Percentiles rank a stretch among this genome's conserved stretches.
Evolutionary conservation across 2,797 vertebrate genomes (phyloP).

Genomic region (Pristis pectinata): DNA sequence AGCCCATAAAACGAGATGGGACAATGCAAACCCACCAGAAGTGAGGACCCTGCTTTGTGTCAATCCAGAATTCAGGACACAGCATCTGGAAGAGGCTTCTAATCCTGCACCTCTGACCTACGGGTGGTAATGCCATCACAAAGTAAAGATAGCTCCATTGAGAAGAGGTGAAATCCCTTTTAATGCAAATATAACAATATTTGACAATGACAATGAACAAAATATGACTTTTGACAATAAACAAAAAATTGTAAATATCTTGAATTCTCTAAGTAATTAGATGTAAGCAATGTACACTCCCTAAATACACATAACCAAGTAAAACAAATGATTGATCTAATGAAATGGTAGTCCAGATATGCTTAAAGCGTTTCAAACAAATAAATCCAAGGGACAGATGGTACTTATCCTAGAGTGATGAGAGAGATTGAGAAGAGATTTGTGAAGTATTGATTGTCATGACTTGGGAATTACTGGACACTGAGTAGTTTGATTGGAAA

Average conservation of each 20-base stretch:
- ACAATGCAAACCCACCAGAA: neutral
- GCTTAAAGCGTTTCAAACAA: neutral
- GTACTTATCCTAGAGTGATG: neutral
- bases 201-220: neutral
- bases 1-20: neutral
- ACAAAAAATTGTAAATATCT: neutral
- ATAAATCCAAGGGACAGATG: conserved; percentile 2
- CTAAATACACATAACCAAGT: neutral
- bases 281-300: neutral
- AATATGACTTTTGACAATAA: neutral
- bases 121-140: neutral
- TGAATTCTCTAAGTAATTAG: neutral
- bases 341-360: neutral
- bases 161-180: neutral
- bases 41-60: neutral
- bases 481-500: neutral
- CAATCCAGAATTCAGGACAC: neutral
- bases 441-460: neutral
- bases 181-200: neutral
- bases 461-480: neutral
- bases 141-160: neutral
- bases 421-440: conserved; percentile 1
- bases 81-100: neutral
- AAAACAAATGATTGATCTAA: neutral
- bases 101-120: neutral